Percentiles rank a stretch among this genome's conserved stretches.
Conservation (phyloP, 2,888 invertebrate genomes). For the Conus canariensis region DNA sequence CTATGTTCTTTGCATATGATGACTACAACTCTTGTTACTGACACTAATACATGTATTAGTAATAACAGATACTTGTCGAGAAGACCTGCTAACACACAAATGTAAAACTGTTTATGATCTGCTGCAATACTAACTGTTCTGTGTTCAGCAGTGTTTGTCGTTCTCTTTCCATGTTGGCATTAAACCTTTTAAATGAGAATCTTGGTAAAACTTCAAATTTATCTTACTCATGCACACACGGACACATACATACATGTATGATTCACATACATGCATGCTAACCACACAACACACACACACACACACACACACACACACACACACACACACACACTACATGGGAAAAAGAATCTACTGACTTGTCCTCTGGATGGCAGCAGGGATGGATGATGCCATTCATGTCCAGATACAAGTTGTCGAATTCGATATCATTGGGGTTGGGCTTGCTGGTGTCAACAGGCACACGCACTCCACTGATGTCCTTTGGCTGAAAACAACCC, state of each 20-base stretch:
- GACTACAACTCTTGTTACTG: too few species aligned
- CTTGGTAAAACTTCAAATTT: too few species aligned
- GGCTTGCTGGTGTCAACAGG: conserved; percentile 82
- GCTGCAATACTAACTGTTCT: too few species aligned
- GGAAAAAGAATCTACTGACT: conserved; percentile 61
- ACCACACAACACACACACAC: background rate
- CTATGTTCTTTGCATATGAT: too few species aligned
- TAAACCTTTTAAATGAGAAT: too few species aligned
- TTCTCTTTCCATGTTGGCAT: too few species aligned
- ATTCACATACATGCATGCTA: background rate
- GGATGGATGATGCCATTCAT: conserved; percentile 99
- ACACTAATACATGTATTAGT: too few species aligned
- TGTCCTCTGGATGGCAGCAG: conserved; percentile 99
- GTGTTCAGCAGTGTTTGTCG: too few species aligned
- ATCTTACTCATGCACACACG: background rate
- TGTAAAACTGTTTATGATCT: too few species aligned
- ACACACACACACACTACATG: too few species aligned
- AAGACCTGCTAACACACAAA: too few species aligned
- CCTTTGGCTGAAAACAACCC: conserved; percentile 83
- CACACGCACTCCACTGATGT: conserved; percentile 87
- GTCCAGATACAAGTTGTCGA: conserved; percentile 98
- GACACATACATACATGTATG: background rate
- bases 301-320: background rate
- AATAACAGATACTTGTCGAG: too few species aligned
- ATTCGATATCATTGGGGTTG: conserved; percentile 92